These are phyloP conservation scores for Microcebus ravelobensis DNA, from an alignment of 2,113 vertebrate species.

Conservation along the genomic window DNA sequence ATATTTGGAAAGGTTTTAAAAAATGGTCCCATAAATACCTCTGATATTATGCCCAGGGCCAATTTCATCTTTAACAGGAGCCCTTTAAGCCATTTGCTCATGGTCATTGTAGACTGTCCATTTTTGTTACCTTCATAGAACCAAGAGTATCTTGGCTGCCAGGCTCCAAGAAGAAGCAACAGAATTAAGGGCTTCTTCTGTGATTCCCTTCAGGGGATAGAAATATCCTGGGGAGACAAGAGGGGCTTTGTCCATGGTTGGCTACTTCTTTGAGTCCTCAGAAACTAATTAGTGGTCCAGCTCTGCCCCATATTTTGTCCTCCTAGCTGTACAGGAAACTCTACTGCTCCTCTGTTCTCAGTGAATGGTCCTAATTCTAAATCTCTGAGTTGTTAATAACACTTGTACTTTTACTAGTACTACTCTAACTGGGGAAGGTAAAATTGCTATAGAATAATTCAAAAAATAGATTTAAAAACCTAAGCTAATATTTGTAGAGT, in stretches of 20 bases:
- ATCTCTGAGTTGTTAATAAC: not conserved
- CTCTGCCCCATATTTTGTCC: not conserved
- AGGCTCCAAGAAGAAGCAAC: not conserved
- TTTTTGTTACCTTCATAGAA: not conserved
- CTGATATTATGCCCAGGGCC: not conserved
- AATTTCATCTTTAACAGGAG: not conserved
- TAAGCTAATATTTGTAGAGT: not conserved
- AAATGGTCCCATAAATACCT: not conserved
- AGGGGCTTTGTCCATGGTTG: not conserved
- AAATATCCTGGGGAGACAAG: not conserved
- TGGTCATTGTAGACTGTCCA: not conserved
- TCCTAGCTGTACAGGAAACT: not conserved
- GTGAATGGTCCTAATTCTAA: not conserved
- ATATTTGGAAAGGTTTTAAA: not conserved
- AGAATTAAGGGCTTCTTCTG: not conserved
- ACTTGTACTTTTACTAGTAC: not conserved
- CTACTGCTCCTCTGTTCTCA: not conserved
- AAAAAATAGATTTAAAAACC: not conserved
- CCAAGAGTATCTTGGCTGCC: not conserved
- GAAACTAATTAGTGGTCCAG: not conserved
- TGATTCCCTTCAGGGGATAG: not conserved
- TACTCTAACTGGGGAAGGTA: not conserved
- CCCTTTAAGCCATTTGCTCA: not conserved
- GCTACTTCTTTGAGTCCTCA: not conserved
- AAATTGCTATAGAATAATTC: not conserved